Evolutionary conservation across 2,888 invertebrate genomes (phyloP), one percentile per base, ranked within the genome.

Genomic region (Leptinotarsa rubiginosa): DNA sequence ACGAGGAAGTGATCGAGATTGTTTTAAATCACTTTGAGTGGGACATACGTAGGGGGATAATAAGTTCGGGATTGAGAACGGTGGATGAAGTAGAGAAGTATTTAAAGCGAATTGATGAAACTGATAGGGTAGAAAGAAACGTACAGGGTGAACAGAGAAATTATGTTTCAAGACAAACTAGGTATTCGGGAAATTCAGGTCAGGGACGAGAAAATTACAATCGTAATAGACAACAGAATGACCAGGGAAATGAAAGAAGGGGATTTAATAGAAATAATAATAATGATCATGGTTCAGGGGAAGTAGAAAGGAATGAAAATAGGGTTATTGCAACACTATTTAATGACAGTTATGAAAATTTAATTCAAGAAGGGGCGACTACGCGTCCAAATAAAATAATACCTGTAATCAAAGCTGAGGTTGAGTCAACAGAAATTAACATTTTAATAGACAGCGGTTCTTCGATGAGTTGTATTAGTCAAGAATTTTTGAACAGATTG

Each of bases 361-460:
- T 54, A 31, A 49, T 74, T 22, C 2, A 25, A 18, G 76, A 76
- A 56, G 41, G 10, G 41, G n/a, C 31, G 20, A 22, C 12, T 64
- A 15, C n/a, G 20, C 18, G 13, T 31, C 62, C 66, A 15, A 66
- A 50, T 22, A 50, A 47, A 47, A 66, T 47, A 47, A 64, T 70
- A 16, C 70, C 75, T 1, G 25, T 75, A 12, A 68, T 75, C 25
- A 22, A 52, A 10, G 65, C 64, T 31, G 52, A 20, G 2, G 65
- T 76, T 16, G 70, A 70, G 15, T n/a, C 66, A 13, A 1, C 54
- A n/a, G 50, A 22, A 47, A 59, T 66, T n/a, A 25, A 56, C 20
- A 64, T 73, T 62, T 66, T 77, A 50, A 47, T 77, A 47, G 75
- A 77, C 69, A 49, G 70, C 20, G 75, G 77, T 20, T 67, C 66